Percentiles rank a stretch among this genome's conserved stretches.
Evolutionary conservation across 2,797 vertebrate genomes (phyloP).

Genomic region (Lophotriccus pileatus): DNA sequence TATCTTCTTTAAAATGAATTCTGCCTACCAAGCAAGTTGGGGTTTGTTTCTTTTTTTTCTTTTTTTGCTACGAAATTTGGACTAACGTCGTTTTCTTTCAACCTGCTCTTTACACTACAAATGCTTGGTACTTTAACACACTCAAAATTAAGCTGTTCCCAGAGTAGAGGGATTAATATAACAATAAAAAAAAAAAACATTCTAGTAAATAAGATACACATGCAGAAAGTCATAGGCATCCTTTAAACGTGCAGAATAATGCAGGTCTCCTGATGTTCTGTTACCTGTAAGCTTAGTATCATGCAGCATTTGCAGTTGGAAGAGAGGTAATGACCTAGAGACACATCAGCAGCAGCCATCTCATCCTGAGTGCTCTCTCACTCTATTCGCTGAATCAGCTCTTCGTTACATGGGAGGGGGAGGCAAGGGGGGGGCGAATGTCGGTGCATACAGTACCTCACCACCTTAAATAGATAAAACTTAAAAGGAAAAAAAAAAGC

Average conservation of each 20-base stretch:
- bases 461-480: constrained; percentile 78
- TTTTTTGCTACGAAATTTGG: constrained; percentile 20
- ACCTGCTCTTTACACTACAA: constrained; percentile 52
- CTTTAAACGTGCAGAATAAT: constrained; percentile 67
- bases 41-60: rapidly evolving
- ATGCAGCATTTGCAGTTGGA: constrained; percentile 80
- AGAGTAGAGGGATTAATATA: constrained; percentile 59
- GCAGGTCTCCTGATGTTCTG: constrained; percentile 64
- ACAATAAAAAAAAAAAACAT: constrained; percentile 33
- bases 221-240: constrained; percentile 69
- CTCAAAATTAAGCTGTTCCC: constrained; percentile 55
- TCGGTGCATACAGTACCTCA: constrained; percentile 79
- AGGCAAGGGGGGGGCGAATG: constrained; percentile 49
- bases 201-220: constrained; percentile 61
- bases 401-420: constrained; percentile 80
- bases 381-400: constrained; percentile 92
- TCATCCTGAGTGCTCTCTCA: constrained; percentile 80
- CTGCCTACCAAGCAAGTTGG: constrained; percentile 23
- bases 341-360: constrained; percentile 91
- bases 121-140: constrained; percentile 54
- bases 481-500: background rate
- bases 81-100: constrained; percentile 33
- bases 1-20: constrained; percentile 38
- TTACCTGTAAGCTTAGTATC: constrained; percentile 90
- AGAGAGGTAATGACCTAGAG: constrained; percentile 90